A percentile compares a stretch with the other conserved stretches of the same genome.
Evolutionary conservation across 2,113 vertebrate genomes (phyloP).

Genomic region (Crocuta crocuta): DNA sequence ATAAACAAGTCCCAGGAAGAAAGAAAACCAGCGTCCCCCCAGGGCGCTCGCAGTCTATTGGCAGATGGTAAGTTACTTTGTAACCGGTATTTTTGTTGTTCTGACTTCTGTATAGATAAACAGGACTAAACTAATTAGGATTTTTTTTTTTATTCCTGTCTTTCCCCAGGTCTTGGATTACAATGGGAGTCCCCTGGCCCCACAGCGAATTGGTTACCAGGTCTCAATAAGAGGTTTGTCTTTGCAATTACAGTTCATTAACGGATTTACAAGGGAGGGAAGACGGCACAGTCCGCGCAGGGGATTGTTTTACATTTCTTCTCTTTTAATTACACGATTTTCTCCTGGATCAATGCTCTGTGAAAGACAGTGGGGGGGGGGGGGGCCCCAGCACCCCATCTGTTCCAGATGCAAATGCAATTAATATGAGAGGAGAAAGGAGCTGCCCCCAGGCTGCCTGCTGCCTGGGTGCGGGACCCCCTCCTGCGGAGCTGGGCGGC

Average conservation of each 20-base stretch:
- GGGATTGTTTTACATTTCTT: constrained; percentile 63
- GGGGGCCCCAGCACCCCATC: neutral
- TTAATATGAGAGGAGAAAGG: neutral
- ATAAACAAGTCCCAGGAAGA: neutral
- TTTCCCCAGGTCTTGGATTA: constrained; percentile 62
- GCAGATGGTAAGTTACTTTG: neutral
- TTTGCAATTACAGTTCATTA: constrained; percentile 77
- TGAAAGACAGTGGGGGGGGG: neutral
- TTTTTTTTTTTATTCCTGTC: neutral
- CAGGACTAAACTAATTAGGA: constrained; percentile 78
- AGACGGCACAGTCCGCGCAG: constrained; percentile 25
- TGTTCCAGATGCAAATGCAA: neutral
- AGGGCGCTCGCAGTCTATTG: neutral
- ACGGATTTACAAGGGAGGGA: constrained; percentile 63
- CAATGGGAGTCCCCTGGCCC: constrained; percentile 56
- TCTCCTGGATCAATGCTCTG: constrained; percentile 61
- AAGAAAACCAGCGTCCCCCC: neutral
- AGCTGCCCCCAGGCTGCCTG: neutral
- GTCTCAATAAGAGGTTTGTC: constrained; percentile 65
- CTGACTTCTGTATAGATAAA: constrained; percentile 66
- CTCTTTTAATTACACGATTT: constrained; percentile 63
- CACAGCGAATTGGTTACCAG: constrained; percentile 63
- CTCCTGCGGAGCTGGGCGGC: neutral
- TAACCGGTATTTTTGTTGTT: constrained; percentile 57
- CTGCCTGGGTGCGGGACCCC: fast-evolving